Conservation (phyloP, 2,797 vertebrate species). For the Gymnopithys bicolor region DNA sequence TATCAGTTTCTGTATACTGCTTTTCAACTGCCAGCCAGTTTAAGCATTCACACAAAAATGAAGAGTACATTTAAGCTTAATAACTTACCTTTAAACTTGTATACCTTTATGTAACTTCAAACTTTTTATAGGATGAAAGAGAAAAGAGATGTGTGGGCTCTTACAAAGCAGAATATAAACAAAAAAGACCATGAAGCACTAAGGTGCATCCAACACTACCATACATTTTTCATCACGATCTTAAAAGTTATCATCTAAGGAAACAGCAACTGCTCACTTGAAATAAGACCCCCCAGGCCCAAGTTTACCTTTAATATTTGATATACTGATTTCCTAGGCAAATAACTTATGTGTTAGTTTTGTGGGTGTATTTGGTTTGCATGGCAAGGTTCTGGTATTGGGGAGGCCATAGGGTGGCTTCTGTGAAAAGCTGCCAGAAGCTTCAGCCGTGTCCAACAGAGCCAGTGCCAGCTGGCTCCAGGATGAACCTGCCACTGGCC, state of each 20-base stretch:
- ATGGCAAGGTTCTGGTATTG: fast-evolving
- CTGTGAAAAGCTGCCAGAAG: background rate
- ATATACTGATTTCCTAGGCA: background rate
- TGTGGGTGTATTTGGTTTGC: background rate
- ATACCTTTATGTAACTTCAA: background rate
- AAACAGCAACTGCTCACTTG: background rate
- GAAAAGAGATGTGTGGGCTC: background rate
- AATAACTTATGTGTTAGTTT: background rate
- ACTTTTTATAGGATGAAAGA: background rate
- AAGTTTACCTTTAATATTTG: background rate
- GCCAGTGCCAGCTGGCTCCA: background rate
- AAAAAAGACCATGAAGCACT: background rate
- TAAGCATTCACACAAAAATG: background rate
- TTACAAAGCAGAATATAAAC: background rate
- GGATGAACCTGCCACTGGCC: background rate
- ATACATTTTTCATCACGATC: background rate
- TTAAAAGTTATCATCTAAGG: background rate
- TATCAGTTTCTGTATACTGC: background rate
- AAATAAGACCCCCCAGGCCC: background rate
- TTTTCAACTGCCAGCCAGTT: background rate
- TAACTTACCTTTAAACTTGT: background rate
- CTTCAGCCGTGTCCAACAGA: background rate
- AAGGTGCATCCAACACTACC: background rate
- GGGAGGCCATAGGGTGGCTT: background rate
- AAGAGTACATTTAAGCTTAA: background rate